These are phyloP conservation scores for Phalanger gymnotis DNA, from an alignment of 2,797 vertebrate genomes.

Conservation along the genomic window DNA sequence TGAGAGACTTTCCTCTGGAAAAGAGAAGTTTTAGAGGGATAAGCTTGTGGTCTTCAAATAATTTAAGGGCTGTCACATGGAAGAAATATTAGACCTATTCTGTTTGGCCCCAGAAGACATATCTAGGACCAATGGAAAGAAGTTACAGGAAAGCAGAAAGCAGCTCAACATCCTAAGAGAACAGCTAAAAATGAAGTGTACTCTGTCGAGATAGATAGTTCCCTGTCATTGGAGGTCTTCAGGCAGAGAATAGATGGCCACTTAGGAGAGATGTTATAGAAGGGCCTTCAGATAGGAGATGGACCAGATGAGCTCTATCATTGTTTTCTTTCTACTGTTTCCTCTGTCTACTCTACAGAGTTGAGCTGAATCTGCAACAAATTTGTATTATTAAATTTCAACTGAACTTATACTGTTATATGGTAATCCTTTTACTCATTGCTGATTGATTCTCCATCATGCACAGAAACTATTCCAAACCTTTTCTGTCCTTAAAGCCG, in stretches of 20 bases:
- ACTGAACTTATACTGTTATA: neutral
- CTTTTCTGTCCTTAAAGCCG: neutral
- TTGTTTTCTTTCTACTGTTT: neutral
- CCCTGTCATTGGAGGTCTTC: neutral
- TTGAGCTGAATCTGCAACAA: conserved; percentile 1
- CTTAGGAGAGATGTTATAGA: neutral
- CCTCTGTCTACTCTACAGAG: neutral
- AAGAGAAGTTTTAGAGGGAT: neutral
- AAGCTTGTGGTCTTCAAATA: neutral
- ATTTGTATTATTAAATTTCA: neutral
- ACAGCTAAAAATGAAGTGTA: neutral
- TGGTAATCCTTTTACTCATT: neutral
- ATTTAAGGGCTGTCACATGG: neutral
- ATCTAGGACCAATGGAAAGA: neutral
- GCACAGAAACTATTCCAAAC: neutral
- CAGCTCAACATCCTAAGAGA: neutral
- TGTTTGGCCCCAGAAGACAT: neutral
- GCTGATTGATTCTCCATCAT: neutral
- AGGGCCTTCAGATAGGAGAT: neutral
- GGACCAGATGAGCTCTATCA: neutral
- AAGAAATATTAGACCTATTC: neutral
- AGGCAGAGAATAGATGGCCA: neutral
- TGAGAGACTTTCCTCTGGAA: neutral
- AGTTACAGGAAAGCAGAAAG: neutral
- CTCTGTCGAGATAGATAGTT: neutral